Percentiles rank a stretch among this genome's conserved stretches.
Conservation (phyloP, 2,113 vertebrate species). For the Picathartes gymnocephalus region DNA sequence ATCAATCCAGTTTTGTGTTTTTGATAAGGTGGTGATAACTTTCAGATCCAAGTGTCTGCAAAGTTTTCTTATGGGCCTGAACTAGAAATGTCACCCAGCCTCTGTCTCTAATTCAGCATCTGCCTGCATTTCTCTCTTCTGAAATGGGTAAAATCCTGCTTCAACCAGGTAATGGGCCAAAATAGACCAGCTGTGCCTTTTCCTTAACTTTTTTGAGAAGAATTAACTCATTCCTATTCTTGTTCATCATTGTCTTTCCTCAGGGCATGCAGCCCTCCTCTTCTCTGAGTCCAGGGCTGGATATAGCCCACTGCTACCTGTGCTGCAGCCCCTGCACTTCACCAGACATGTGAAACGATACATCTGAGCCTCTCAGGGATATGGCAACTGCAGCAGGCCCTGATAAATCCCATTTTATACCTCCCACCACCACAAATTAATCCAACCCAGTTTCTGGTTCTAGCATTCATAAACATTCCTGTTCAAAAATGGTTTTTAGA, state of each 20-base stretch:
- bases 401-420: background rate
- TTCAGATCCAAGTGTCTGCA: background rate
- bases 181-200: background rate
- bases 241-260: background rate
- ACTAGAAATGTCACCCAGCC: background rate
- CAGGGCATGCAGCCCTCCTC: fast-evolving
- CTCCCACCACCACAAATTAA: background rate
- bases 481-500: background rate
- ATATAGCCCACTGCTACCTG: fast-evolving
- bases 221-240: background rate
- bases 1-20: background rate
- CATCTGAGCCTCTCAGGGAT: background rate
- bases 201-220: background rate
- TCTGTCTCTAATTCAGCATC: background rate
- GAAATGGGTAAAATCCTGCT: background rate
- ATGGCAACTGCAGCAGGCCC: background rate
- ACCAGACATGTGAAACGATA: background rate
- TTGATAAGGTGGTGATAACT: background rate
- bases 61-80: background rate
- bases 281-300: background rate
- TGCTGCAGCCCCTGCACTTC: background rate
- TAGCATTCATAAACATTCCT: background rate
- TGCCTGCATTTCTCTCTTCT: background rate
- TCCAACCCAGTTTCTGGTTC: background rate
- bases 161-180: background rate